Percentiles rank a stretch among this genome's conserved stretches.
Evolutionary conservation across 2,797 vertebrate species (phyloP).

Genomic region (Malacoraja senta): DNA sequence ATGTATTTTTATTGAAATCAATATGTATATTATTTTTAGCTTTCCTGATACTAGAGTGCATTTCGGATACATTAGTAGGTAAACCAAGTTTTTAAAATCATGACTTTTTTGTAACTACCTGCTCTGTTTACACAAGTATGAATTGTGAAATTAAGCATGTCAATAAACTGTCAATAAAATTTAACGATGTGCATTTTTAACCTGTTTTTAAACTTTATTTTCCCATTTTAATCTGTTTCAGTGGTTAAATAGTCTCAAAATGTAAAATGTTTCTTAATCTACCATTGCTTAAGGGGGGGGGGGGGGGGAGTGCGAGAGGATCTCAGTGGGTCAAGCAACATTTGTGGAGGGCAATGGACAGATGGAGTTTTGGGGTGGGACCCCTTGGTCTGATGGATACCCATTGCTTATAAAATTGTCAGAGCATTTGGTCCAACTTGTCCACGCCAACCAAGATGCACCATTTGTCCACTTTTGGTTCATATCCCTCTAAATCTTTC

Average conservation of each 20-base stretch:
- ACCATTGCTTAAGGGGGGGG: no score
- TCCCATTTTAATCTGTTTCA: conserved; percentile 1
- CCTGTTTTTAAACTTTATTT: background rate
- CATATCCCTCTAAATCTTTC: no score
- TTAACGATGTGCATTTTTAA: background rate
- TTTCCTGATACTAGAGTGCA: background rate
- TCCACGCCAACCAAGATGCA: no score
- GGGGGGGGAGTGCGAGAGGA: no score
- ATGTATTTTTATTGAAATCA: conserved; percentile 1
- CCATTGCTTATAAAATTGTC: no score
- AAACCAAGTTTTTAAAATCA: background rate
- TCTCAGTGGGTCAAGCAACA: no score
- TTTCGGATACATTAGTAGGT: background rate
- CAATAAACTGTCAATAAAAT: background rate
- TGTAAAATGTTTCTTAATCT: background rate
- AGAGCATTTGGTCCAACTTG: no score
- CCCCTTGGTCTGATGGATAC: no score
- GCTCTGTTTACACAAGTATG: background rate
- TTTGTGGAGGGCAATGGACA: no score
- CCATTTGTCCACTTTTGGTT: no score
- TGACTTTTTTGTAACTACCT: background rate
- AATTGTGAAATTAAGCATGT: background rate
- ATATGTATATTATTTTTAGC: background rate
- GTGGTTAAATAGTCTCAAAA: background rate
- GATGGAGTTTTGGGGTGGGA: no score